These are phyloP conservation scores for Drosophila affinis DNA, from an alignment of 2,888 invertebrate species.

Conservation along the genomic window DNA sequence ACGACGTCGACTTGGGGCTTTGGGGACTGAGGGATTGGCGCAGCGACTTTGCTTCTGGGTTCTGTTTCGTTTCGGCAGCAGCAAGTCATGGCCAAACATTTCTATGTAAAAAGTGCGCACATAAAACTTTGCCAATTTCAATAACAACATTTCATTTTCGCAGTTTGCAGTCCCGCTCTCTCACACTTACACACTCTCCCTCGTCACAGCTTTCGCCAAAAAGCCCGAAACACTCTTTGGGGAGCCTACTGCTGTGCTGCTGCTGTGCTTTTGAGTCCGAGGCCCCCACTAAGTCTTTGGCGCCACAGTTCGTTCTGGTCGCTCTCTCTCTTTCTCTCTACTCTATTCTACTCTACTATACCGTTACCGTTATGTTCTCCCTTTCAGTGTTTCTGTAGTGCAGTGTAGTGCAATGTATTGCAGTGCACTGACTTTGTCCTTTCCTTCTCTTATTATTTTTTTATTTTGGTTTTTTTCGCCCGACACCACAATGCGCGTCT, in stretches of 20 bases:
- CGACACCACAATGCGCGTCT: constrained; percentile 73
- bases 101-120: constrained; percentile 73
- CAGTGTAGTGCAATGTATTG: constrained; percentile 12
- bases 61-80: constrained; percentile 49
- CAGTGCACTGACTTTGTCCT: constrained; percentile 33
- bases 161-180: constrained; percentile 34
- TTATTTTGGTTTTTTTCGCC: constrained; percentile 21
- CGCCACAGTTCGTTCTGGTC: constrained; percentile 53
- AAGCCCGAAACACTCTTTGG: constrained; percentile 55
- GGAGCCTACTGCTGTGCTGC: constrained; percentile 28
- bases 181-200: neutral
- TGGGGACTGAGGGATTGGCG: constrained; percentile 1
- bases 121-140: constrained; percentile 78
- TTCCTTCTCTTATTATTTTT: constrained; percentile 13
- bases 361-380: constrained; percentile 41
- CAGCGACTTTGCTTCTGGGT: constrained; percentile 9
- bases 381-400: neutral
- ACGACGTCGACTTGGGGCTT: constrained; percentile 50
- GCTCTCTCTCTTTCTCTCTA: constrained; percentile 4
- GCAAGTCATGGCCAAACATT: constrained; percentile 74
- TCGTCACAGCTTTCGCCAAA: constrained; percentile 19
- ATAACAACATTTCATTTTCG: constrained; percentile 77
- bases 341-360: constrained; percentile 10
- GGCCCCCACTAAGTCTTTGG: constrained; percentile 54
- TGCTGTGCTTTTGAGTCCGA: constrained; percentile 1